These are phyloP conservation scores for Typhlichthys eigenmanni DNA, from an alignment of 2,797 vertebrate species.

Conservation along the genomic window DNA sequence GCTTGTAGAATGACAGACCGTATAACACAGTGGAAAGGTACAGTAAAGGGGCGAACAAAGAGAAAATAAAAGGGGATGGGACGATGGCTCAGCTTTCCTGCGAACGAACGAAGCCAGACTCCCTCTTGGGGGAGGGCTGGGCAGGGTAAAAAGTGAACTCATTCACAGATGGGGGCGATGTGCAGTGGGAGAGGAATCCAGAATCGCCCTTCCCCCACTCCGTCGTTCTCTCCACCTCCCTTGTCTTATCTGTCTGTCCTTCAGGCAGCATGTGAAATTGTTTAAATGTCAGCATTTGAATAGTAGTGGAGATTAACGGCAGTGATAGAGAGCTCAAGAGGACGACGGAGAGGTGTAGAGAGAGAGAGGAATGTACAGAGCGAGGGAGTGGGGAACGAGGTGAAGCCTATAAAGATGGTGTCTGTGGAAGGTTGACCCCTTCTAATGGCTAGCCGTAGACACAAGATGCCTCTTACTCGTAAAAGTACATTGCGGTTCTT, in stretches of 20 bases:
- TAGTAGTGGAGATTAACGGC: constrained; percentile 71
- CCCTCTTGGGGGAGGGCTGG: constrained; percentile 27
- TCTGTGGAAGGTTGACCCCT: constrained; percentile 41
- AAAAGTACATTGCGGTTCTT: constrained; percentile 1
- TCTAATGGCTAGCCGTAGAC: constrained; percentile 33
- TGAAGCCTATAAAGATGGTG: constrained; percentile 64
- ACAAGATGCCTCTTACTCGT: constrained; percentile 8
- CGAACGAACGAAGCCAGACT: constrained; percentile 60
- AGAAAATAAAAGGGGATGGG: constrained; percentile 28
- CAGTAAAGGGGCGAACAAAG: constrained; percentile 51
- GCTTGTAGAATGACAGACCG: constrained; percentile 3
- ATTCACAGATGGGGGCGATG: constrained; percentile 51
- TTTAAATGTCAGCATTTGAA: constrained; percentile 77
- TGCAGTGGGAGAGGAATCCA: constrained; percentile 41
- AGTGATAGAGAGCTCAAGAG: constrained; percentile 47
- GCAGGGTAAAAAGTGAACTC: constrained; percentile 43
- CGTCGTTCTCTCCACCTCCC: constrained; percentile 8
- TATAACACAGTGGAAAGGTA: constrained; percentile 38
- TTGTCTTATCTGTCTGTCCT: constrained; percentile 53
- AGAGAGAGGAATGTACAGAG: constrained; percentile 24
- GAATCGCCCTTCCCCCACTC: constrained; percentile 6
- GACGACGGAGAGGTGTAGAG: constrained; percentile 9
- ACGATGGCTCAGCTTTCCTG: constrained; percentile 49
- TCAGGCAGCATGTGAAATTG: constrained; percentile 56
- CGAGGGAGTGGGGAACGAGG: constrained; percentile 32